Conservation (phyloP, 2,113 vertebrate genomes). For the Engraulis encrasicolus region DNA sequence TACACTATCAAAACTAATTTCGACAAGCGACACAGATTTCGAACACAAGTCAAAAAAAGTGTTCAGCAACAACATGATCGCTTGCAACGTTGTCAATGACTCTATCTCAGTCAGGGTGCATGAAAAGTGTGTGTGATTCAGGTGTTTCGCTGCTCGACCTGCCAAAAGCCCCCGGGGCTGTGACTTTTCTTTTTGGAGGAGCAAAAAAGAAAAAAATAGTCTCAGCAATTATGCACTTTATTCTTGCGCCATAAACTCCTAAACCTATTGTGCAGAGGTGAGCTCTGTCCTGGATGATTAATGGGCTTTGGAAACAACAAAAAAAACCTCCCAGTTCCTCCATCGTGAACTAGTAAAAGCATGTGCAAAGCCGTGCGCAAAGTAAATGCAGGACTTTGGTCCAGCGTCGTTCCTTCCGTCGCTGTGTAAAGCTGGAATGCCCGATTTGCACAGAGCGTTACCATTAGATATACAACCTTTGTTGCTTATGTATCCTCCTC, state of each 20-base stretch:
- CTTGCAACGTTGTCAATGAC: conserved; percentile 24
- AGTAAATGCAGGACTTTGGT: conserved; percentile 48
- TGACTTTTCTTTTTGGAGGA: conserved; percentile 38
- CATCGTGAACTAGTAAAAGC: conserved; percentile 51
- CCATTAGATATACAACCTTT: conserved; percentile 58
- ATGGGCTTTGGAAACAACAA: conserved; percentile 42
- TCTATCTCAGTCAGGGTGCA: conserved; percentile 37
- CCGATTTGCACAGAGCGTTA: conserved; percentile 54
- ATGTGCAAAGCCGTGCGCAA: conserved; percentile 46
- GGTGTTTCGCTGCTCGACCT: conserved; percentile 41
- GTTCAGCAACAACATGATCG: conserved; percentile 32
- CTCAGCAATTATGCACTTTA: conserved; percentile 62
- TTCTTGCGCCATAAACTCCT: conserved; percentile 54
- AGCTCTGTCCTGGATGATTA: conserved; percentile 50
- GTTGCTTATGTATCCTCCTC: conserved; percentile 52
- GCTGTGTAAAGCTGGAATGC: conserved; percentile 43
- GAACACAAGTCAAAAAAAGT: conserved; percentile 54
- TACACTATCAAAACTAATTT: conserved; percentile 63
- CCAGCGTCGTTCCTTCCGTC: conserved; percentile 42
- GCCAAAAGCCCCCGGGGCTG: conserved; percentile 56
- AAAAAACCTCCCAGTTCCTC: not conserved
- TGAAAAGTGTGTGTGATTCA: conserved; percentile 42
- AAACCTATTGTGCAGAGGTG: conserved; percentile 47
- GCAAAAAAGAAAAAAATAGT: conserved; percentile 25
- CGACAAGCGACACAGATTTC: conserved; percentile 55